These are phyloP conservation scores for Rugalucina vietnamica DNA, from an alignment of 2,888 invertebrate genomes.

Conservation along the genomic window DNA sequence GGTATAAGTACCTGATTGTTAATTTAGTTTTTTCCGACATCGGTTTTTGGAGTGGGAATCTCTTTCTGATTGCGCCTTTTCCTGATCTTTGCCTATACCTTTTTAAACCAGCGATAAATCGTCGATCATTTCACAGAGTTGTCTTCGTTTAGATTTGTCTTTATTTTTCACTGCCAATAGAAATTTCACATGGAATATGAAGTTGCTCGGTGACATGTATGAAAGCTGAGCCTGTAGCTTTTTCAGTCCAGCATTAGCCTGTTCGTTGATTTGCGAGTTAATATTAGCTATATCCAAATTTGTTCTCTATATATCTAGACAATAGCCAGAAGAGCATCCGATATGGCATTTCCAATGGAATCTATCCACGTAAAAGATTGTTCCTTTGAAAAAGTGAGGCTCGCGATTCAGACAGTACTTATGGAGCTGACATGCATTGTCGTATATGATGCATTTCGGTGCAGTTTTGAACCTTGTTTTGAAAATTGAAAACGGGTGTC, in stretches of 20 bases:
- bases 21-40: too few species aligned
- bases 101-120: too few species aligned
- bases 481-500: background rate
- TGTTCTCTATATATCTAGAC: background rate
- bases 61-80: too few species aligned
- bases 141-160: too few species aligned
- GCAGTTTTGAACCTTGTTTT: background rate
- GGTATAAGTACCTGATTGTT: too few species aligned
- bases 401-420: background rate
- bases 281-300: background rate
- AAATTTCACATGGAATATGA: background rate
- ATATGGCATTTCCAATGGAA: slow-evolving; percentile 8
- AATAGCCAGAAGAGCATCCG: background rate
- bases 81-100: too few species aligned
- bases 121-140: too few species aligned
- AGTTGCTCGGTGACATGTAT: background rate
- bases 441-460: background rate
- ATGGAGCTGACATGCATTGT: background rate
- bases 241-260: background rate
- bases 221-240: background rate
- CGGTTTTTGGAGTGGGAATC: too few species aligned
- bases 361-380: background rate
- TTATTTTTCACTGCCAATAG: too few species aligned
- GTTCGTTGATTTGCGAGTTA: background rate
- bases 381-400: background rate